phyloP scores from a whole-genome alignment of 92 coral and sea anemone species.

The Phenganax marumi region DNA sequence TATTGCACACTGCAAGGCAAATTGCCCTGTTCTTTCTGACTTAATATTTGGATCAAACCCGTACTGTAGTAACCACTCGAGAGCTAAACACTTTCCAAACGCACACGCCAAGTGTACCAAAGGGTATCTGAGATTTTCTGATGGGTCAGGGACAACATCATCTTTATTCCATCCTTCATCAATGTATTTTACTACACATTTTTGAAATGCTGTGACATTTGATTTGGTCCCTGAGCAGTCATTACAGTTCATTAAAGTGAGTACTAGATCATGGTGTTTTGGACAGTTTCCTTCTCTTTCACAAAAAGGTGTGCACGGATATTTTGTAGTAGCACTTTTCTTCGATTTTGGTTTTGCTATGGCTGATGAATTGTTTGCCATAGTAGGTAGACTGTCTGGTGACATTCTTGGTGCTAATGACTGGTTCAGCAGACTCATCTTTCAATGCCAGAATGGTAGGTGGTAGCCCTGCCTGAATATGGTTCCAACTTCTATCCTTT shows the following conservation, averaged over 20 bases:
- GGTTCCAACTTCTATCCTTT: too few species aligned
- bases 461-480: too few species aligned
- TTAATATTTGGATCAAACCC: conserved; percentile 76
- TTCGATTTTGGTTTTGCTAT: conserved; percentile 12
- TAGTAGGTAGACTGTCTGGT: background rate
- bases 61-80: conserved; percentile 96
- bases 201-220: conserved; percentile 82
- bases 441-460: background rate
- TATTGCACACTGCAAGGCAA: conserved; percentile 85
- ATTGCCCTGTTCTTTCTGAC: conserved; percentile 86
- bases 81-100: conserved; percentile 87
- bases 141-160: conserved; percentile 91
- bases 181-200: conserved; percentile 77
- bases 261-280: conserved; percentile 89
- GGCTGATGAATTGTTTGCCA: background rate
- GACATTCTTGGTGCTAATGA: conserved; percentile 10
- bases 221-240: conserved; percentile 92
- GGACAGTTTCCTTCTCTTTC: conserved; percentile 88
- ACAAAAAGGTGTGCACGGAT: conserved; percentile 87
- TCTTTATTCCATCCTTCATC: conserved; percentile 91
- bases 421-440: conserved; percentile 17
- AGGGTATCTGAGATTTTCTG: conserved; percentile 79
- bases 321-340: background rate
- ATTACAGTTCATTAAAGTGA: conserved; percentile 90
- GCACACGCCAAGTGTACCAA: conserved; percentile 96